Conservation (phyloP, 2,888 invertebrate genomes). For the Polydrusus tereticollis region DNA sequence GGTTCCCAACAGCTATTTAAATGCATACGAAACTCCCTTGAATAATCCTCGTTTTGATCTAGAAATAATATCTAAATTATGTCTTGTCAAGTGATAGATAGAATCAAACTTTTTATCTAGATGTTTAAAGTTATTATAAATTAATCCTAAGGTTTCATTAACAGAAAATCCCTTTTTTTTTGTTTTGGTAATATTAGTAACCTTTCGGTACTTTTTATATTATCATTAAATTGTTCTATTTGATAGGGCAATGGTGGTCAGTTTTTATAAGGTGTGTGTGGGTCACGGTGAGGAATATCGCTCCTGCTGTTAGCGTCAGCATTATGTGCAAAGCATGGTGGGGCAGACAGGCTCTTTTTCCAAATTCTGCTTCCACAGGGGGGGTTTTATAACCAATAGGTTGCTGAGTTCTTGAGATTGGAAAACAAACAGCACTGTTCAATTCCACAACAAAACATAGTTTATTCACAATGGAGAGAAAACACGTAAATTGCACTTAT, state of each 20-base stretch:
- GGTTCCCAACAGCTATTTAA: constrained; percentile 45
- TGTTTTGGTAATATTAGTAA: background rate
- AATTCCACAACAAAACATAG: no score
- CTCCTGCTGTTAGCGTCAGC: background rate
- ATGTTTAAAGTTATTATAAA: background rate
- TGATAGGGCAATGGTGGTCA: background rate
- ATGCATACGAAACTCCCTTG: constrained; percentile 35
- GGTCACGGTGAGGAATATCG: background rate
- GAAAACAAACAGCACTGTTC: no score
- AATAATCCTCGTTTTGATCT: constrained; percentile 20
- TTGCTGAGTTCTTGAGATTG: no score
- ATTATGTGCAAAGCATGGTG: constrained; percentile 21
- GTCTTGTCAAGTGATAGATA: constrained; percentile 30
- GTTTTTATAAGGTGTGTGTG: background rate
- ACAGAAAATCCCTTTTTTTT: background rate
- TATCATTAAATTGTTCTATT: background rate
- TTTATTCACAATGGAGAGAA: no score
- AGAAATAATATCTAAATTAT: constrained; percentile 5
- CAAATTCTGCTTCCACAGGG: no score
- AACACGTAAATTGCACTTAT: no score
- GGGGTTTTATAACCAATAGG: no score
- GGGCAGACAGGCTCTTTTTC: no score
- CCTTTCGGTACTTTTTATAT: constrained; percentile 2
- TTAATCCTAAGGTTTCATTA: background rate
- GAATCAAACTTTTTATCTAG: constrained; percentile 32